Percentiles rank a stretch among this genome's conserved stretches.
phyloP scores from a whole-genome alignment of 2,113 vertebrate genomes.

The Macrotis lagotis region DNA sequence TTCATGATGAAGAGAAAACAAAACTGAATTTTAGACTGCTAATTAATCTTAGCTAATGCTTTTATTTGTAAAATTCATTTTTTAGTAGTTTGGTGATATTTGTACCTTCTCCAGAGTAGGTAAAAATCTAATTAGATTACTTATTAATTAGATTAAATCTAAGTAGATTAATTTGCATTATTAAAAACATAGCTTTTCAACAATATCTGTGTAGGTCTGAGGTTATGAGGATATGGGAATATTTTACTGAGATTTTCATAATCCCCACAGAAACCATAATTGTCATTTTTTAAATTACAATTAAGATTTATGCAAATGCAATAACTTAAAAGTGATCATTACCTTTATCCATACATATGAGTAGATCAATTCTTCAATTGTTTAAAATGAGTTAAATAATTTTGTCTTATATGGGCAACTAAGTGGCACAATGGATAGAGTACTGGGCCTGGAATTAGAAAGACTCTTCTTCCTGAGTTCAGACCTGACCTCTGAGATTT shows the following conservation, averaged over 20 bases:
- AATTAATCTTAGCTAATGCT: conserved; percentile 42
- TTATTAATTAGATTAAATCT: no score
- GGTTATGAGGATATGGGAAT: background rate
- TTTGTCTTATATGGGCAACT: background rate
- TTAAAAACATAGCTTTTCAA: conserved; percentile 4
- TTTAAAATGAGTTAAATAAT: background rate
- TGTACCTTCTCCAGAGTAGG: conserved; percentile 9
- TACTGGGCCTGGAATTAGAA: background rate
- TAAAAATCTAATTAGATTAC: conserved; percentile 22
- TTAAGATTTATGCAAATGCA: background rate
- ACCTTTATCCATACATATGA: background rate
- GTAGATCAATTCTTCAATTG: background rate
- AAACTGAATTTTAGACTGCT: conserved; percentile 75
- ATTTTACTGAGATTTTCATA: background rate
- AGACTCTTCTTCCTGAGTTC: background rate
- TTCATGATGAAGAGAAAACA: conserved; percentile 34
- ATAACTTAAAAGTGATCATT: conserved; percentile 10
- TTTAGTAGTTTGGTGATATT: conserved; percentile 29
- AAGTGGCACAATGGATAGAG: background rate
- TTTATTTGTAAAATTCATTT: conserved; percentile 8
- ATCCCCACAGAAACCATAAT: background rate
- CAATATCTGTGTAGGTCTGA: background rate
- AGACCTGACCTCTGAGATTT: background rate
- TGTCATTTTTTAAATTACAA: conserved; percentile 8
- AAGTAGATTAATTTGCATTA: background rate